Percentiles rank a stretch among this genome's conserved stretches.
Evolutionary conservation across 2,888 invertebrate genomes (phyloP).

Genomic region (Aleiodes leptofemur): DNA sequence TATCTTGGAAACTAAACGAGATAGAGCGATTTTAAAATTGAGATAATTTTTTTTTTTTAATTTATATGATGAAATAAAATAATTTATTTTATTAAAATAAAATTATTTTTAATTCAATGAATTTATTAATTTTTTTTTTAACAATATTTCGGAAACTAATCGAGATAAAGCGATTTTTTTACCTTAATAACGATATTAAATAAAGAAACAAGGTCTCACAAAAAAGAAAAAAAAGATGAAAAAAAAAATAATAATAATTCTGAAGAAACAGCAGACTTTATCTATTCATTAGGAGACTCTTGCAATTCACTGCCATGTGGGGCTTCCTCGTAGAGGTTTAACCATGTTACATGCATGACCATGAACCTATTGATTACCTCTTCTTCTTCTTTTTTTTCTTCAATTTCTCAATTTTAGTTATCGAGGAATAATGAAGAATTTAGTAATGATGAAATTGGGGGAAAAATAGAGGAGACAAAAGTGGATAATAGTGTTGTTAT

Average conservation of each 20-base stretch:
- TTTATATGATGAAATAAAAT: no score
- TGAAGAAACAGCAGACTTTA: background rate
- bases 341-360: conserved; percentile 60
- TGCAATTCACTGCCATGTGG: conserved; percentile 51
- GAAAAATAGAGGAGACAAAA: background rate
- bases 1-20: no score
- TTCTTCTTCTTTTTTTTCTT: conserved; percentile 10
- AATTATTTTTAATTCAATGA: no score
- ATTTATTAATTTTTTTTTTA: no score
- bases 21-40: no score
- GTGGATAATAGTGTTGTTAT: background rate
- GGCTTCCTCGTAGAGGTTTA: conserved; percentile 62
- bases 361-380: conserved; percentile 64
- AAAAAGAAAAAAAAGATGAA: background rate
- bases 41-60: no score
- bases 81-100: no score
- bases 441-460: background rate
- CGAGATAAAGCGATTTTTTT: no score
- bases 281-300: conserved; percentile 9
- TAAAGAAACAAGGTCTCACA: background rate
- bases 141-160: no score
- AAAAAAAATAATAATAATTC: background rate
- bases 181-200: conserved; percentile 10
- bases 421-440: conserved; percentile 8
- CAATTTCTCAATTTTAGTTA: conserved; percentile 16